phyloP scores from a whole-genome alignment of 2,797 vertebrate species.

The Rhinogobio ventralis region DNA sequence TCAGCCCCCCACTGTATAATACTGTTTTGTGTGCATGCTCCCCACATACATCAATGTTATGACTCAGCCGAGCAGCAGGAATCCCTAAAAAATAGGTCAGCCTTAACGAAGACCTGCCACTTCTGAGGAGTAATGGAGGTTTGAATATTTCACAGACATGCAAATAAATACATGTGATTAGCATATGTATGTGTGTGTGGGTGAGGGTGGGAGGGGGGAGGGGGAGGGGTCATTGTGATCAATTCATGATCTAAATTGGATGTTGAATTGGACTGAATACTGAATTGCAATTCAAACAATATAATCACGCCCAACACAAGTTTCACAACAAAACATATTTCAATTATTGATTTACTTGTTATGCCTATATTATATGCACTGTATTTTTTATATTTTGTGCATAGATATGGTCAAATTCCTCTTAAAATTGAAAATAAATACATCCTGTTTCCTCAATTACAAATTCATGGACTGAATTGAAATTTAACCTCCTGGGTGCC shows the following conservation, averaged over 20 bases:
- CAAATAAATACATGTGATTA: slow-evolving; percentile 19
- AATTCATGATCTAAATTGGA: background rate
- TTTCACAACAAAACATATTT: no score
- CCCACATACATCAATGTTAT: slow-evolving; percentile 34
- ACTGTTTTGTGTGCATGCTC: background rate
- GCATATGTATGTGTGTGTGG: background rate
- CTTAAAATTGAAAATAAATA: background rate
- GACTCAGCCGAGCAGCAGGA: slow-evolving; percentile 29
- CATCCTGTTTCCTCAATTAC: background rate
- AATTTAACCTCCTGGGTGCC: no score
- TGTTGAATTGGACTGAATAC: no score
- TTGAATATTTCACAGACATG: slow-evolving; percentile 33
- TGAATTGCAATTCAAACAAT: no score
- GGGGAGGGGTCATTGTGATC: background rate
- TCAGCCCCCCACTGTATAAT: background rate
- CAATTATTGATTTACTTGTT: no score
- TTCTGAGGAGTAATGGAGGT: slow-evolving; percentile 31
- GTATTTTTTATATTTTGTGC: no score
- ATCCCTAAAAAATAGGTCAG: slow-evolving; percentile 52
- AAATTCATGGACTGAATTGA: background rate
- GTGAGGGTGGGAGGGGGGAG: no score
- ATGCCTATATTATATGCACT: no score
- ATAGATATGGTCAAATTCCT: no score
- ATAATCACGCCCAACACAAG: no score
- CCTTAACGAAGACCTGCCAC: slow-evolving; percentile 44